phyloP scores from a whole-genome alignment of 2,888 invertebrate genomes.

The Mantis religiosa region DNA sequence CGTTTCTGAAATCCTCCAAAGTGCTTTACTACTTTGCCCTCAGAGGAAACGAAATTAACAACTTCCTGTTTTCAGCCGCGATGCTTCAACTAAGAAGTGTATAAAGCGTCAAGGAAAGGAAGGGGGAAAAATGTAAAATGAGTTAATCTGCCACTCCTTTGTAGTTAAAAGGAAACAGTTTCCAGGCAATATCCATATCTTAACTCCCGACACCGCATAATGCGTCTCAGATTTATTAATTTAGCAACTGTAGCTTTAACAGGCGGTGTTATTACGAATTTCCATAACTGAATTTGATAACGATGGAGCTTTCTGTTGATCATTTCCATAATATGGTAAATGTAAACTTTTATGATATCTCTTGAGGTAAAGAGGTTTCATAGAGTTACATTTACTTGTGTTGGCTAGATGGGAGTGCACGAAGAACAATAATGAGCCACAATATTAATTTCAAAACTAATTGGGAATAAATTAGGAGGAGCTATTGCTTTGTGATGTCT shows the following conservation, averaged over 20 bases:
- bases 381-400: too few species aligned
- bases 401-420: too few species aligned
- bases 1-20: background rate
- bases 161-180: background rate
- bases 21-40: background rate
- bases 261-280: background rate
- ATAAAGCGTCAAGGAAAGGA: background rate
- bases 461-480: too few species aligned
- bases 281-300: background rate
- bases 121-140: background rate
- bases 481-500: too few species aligned
- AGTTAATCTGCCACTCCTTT: background rate
- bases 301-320: background rate
- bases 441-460: too few species aligned
- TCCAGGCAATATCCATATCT: background rate
- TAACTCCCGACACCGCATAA: background rate
- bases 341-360: background rate
- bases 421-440: too few species aligned
- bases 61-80: background rate
- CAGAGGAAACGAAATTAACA: background rate
- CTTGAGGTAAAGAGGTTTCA: too few species aligned
- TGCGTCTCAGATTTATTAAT: background rate
- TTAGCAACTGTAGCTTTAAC: background rate
- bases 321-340: background rate
- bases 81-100: background rate